These are phyloP conservation scores for Grammomys surdaster DNA, from an alignment of 2,113 vertebrate genomes.

Conservation along the genomic window DNA sequence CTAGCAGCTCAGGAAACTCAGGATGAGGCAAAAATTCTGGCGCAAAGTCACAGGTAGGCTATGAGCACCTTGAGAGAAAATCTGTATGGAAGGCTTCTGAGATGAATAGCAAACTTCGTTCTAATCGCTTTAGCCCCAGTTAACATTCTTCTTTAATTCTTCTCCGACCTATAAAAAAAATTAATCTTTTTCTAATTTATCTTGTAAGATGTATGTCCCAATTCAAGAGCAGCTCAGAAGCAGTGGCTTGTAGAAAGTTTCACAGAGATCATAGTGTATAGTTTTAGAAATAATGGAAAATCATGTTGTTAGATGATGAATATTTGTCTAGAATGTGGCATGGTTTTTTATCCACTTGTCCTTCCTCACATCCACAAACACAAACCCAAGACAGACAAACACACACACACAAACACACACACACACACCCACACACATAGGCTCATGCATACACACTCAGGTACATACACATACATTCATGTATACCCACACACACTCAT, in stretches of 20 bases:
- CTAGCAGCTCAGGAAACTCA: not conserved
- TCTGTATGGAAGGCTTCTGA: not conserved
- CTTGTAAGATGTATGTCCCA: not conserved
- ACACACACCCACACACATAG: not conserved
- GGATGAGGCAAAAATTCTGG: not conserved
- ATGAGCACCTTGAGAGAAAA: not conserved
- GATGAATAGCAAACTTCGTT: not conserved
- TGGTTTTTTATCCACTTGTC: not conserved
- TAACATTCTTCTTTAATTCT: not conserved
- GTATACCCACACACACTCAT: not conserved
- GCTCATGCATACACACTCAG: no score
- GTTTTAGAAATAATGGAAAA: conserved; percentile 24
- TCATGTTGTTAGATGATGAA: not conserved
- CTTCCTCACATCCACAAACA: not conserved
- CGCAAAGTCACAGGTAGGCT: not conserved
- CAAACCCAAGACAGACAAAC: not conserved
- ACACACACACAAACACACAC: not conserved
- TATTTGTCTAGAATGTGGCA: conserved; percentile 4
- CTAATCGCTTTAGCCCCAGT: not conserved
- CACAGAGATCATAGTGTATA: not conserved
- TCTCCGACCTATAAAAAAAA: not conserved
- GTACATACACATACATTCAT: not conserved
- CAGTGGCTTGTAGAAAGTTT: not conserved
- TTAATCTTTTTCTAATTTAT: not conserved
- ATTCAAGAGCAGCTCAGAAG: not conserved